These are phyloP conservation scores for Garra rufa DNA, from an alignment of 2,113 vertebrate species.

Conservation along the genomic window DNA sequence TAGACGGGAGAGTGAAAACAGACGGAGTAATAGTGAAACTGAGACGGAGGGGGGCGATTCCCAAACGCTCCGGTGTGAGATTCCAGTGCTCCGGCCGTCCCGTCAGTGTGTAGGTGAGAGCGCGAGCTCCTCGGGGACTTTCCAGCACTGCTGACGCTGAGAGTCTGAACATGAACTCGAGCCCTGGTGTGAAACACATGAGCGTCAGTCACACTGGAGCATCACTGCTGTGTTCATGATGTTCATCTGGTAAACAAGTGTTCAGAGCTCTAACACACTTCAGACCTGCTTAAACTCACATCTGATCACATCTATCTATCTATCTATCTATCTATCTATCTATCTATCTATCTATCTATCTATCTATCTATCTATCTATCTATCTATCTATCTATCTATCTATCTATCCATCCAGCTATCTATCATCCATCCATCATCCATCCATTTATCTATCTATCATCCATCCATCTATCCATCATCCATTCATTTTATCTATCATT, in stretches of 20 bases:
- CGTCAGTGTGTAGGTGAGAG: background rate
- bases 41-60: background rate
- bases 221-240: background rate
- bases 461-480: no score
- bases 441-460: background rate
- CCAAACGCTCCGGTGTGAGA: constrained; percentile 3
- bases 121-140: no score
- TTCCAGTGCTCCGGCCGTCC: background rate
- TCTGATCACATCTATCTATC: background rate
- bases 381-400: no score
- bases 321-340: background rate
- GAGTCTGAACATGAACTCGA: no score
- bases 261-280: background rate
- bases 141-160: no score
- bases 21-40: background rate
- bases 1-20: background rate
- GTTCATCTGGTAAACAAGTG: no score
- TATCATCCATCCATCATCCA: background rate
- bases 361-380: background rate
- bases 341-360: background rate
- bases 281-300: no score
- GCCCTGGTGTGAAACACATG: background rate
- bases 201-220: background rate
- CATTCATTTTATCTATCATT: no score
- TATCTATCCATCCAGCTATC: background rate